A percentile compares a stretch with the other conserved stretches of the same genome.
Evolutionary conservation across 1,140 invertebrate genomes (phyloP).

Genomic region (Brachionus plicatilis): DNA sequence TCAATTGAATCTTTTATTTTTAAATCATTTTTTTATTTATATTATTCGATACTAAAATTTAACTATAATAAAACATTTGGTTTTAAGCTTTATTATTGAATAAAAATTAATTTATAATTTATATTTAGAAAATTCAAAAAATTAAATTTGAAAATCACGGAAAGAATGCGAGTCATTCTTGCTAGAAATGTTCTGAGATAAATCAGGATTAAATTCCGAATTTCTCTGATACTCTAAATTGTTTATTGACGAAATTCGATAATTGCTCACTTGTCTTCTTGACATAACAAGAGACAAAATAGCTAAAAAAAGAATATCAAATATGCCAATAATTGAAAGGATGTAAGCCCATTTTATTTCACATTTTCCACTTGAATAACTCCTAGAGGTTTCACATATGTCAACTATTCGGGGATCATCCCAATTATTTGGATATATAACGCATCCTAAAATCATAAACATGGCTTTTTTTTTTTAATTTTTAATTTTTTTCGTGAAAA

Average conservation of each 20-base stretch:
- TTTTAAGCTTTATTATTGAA: not conserved
- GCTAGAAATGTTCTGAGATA: not conserved
- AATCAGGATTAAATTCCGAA: not conserved
- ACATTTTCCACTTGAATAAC: conserved; percentile 36
- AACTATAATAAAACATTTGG: not conserved
- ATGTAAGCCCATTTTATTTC: conserved; percentile 79
- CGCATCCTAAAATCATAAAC: conserved; percentile 61
- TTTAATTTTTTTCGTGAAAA: too few relatives aligned
- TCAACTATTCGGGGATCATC: conserved; percentile 71
- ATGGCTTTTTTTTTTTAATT: conserved; percentile 46
- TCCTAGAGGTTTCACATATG: conserved; percentile 66
- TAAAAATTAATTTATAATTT: not conserved
- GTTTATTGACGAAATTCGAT: conserved; percentile 6
- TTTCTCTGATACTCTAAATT: not conserved
- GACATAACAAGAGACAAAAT: conserved; percentile 87
- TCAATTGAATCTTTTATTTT: not conserved
- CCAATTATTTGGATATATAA: conserved; percentile 86
- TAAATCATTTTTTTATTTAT: not conserved
- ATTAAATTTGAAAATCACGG: conserved; percentile 28
- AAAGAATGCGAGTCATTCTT: conserved; percentile 11
- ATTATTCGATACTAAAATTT: not conserved
- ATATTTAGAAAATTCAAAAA: not conserved
- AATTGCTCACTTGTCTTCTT: conserved; percentile 56
- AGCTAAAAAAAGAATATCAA: conserved; percentile 81
- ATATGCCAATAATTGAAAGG: conserved; percentile 79